Evolutionary conservation across 1,140 invertebrate species (phyloP).

Genomic region (Vanessa atalanta): DNA sequence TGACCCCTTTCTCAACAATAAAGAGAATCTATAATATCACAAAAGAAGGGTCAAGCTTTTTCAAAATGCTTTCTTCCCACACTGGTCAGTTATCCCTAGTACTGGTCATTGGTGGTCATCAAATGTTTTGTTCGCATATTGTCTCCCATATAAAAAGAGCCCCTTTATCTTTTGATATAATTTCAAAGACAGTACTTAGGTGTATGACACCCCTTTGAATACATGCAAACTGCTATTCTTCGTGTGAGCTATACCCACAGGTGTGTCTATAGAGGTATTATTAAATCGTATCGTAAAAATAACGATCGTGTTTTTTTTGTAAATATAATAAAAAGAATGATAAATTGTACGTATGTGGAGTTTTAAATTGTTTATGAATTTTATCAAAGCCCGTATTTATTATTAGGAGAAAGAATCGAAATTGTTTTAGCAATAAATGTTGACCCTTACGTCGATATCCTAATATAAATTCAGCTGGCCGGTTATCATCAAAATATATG

Average conservation of each 20-base stretch:
- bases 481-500: too few relatives aligned
- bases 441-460: too few relatives aligned
- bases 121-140: slow-evolving; percentile 66
- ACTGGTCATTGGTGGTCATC: slow-evolving; percentile 75
- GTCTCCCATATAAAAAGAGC: slow-evolving; percentile 65
- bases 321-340: background rate
- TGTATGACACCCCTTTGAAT: slow-evolving; percentile 62
- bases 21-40: slow-evolving; percentile 57
- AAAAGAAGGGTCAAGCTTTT: slow-evolving; percentile 69
- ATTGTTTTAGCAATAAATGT: too few relatives aligned
- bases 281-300: slow-evolving; percentile 6
- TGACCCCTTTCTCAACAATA: slow-evolving; percentile 60
- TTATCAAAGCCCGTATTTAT: too few relatives aligned
- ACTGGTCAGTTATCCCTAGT: slow-evolving; percentile 56
- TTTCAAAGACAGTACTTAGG: slow-evolving; percentile 64
- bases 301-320: slow-evolving; percentile 1
- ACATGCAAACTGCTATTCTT: slow-evolving; percentile 58
- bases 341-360: background rate
- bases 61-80: slow-evolving; percentile 53
- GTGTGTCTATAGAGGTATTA: slow-evolving; percentile 43
- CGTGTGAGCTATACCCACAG: slow-evolving; percentile 45
- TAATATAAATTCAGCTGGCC: too few relatives aligned
- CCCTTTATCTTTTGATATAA: slow-evolving; percentile 59
- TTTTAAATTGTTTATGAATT: background rate
- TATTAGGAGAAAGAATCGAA: too few relatives aligned